Conservation (phyloP, 2,888 invertebrate genomes). For the Gibbula magus region DNA sequence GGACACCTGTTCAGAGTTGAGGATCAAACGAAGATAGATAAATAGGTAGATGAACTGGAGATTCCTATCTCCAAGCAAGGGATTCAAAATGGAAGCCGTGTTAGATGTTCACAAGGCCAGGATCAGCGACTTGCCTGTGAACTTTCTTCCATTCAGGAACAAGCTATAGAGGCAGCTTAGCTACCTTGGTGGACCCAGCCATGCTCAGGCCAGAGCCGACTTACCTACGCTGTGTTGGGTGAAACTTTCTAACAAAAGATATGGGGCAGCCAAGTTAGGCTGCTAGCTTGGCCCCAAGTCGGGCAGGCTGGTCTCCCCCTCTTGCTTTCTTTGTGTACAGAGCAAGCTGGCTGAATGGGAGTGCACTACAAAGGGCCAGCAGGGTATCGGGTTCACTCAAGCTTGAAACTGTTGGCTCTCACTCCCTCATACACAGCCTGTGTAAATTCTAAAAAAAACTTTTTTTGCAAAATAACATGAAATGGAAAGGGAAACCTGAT, state of each 20-base stretch:
- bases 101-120: background rate
- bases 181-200: background rate
- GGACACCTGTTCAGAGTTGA: background rate
- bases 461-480: too few relatives aligned
- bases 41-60: background rate
- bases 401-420: background rate
- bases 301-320: background rate
- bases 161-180: too few relatives aligned
- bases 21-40: background rate
- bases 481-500: too few relatives aligned
- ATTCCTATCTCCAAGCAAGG: background rate
- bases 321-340: constrained; percentile 18
- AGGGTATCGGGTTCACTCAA: background rate
- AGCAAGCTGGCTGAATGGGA: background rate
- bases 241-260: constrained; percentile 10
- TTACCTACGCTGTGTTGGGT: background rate
- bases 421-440: too few relatives aligned
- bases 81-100: constrained; percentile 10
- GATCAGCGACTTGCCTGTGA: too few relatives aligned
- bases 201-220: background rate
- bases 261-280: constrained; percentile 18
- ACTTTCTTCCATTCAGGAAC: too few relatives aligned
- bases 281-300: background rate
- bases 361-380: background rate
- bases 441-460: too few relatives aligned